Evolutionary conservation across 2,888 invertebrate genomes (phyloP), one percentile per base, ranked within the genome.

Genomic region (Oasisia sp.): DNA sequence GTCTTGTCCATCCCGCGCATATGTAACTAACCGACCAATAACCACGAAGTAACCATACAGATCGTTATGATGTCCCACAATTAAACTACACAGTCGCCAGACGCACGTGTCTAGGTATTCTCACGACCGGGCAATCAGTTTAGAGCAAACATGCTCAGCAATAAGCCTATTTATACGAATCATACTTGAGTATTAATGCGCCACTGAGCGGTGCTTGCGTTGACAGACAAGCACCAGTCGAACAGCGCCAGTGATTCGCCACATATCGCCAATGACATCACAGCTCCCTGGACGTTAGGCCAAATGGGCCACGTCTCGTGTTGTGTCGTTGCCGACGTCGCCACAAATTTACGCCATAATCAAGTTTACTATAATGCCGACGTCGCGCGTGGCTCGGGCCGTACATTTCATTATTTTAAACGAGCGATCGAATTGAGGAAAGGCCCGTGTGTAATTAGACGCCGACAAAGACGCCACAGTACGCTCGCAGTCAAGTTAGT

Each of bases 401-500:
- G 27, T 74, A 74, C 74, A 74, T 74, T 74, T 74, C 74, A 74
- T 74, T 74, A 74, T 74, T 74, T 74, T 74, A 74, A 74, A 74
- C 74, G 74, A 74, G 19, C 74, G 74, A 74, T 74, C 74, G 74
- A 74, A 74, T 74, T 74, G 74, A 74, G 74, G 74, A 74, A 74
- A 74, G 74, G 74, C 74, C 27, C 74, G 19, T 19, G 27, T 19
- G 74, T 74, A 74, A 74, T 74, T 74, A 74, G 74, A 74, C 74
- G 74, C 27, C 27, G 5, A 74, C 74, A 74, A 74, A 74, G 50
- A 50, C 50, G 50, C 8, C 50, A 50, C 50, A 50, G 14, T 74
- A 74, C 27, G 74, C 74, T 7, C 74, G 74, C 27, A 19, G 74
- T 7, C 14, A 19, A 56, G 56, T 7, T 56, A 56, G 56, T 56